Conservation (phyloP, 2,113 vertebrate genomes). For the Notechis scutatus region DNA sequence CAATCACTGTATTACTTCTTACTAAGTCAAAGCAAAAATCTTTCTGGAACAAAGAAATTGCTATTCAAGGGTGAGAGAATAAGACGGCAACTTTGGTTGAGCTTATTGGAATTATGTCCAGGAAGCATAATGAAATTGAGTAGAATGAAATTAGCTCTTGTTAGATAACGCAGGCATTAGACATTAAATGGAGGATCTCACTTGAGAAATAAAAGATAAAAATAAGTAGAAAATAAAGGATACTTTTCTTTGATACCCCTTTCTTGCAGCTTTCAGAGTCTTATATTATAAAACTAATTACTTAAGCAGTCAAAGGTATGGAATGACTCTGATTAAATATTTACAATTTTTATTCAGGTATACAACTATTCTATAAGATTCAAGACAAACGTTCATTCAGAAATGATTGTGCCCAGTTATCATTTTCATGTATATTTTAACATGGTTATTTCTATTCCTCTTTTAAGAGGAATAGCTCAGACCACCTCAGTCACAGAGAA, state of each 20-base stretch:
- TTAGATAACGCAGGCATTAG: neutral
- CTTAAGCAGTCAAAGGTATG: neutral
- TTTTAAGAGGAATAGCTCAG: neutral
- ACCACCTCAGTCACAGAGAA: neutral
- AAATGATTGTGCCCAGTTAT: neutral
- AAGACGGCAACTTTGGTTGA: neutral
- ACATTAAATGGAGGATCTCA: neutral
- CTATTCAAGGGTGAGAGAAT: neutral
- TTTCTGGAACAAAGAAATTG: neutral
- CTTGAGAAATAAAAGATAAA: neutral
- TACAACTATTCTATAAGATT: neutral
- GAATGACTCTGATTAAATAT: neutral
- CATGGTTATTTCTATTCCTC: neutral
- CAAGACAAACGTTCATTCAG: neutral
- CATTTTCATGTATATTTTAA: neutral
- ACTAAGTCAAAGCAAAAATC: neutral
- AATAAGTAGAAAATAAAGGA: neutral
- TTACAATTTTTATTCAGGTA: neutral
- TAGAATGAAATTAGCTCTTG: neutral
- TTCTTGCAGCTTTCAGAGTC: neutral
- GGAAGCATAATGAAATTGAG: neutral
- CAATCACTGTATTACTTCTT: constrained; percentile 9
- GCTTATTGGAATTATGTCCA: neutral
- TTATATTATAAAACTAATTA: neutral
- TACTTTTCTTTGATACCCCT: neutral